These are phyloP conservation scores for Nibea coibor DNA, from an alignment of 2,113 vertebrate genomes.

Conservation along the genomic window DNA sequence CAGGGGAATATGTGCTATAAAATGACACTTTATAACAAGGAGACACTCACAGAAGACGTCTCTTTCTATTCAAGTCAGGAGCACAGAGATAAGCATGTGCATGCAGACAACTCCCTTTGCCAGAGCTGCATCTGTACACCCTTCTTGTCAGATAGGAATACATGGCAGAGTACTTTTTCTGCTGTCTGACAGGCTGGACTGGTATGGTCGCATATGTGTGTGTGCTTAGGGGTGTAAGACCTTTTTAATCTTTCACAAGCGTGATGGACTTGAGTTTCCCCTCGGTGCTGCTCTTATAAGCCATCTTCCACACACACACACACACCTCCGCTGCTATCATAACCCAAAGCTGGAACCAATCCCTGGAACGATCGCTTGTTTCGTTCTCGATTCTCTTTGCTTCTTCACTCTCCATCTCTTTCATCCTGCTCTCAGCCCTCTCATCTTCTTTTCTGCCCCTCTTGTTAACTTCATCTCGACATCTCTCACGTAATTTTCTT, in stretches of 20 bases:
- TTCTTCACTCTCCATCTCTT: conserved; percentile 18
- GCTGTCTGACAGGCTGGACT: conserved; percentile 25
- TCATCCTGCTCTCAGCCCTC: neutral
- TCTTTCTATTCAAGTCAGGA: conserved; percentile 47
- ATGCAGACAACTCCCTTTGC: neutral
- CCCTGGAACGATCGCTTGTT: conserved; percentile 19
- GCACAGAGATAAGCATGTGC: conserved; percentile 10
- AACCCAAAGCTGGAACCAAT: conserved; percentile 34
- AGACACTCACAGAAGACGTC: conserved; percentile 38
- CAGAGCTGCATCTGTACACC: conserved; percentile 39
- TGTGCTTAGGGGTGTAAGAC: conserved; percentile 17
- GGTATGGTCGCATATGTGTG: conserved; percentile 25
- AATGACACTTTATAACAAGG: conserved; percentile 56
- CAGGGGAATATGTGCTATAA: conserved; percentile 29
- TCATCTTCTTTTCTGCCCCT: conserved; percentile 1
- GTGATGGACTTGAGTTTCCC: conserved; percentile 57
- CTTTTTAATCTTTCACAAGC: conserved; percentile 69
- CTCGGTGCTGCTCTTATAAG: conserved; percentile 8
- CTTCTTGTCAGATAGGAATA: conserved; percentile 41
- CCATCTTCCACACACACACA: conserved; percentile 23
- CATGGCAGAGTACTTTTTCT: conserved; percentile 5
- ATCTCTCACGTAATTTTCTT: neutral
- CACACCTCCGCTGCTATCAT: conserved; percentile 45
- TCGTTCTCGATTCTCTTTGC: conserved; percentile 48
- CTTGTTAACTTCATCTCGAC: conserved; percentile 12